Evolutionary conservation across 2,113 vertebrate genomes (phyloP), one percentile per base, ranked within the genome.

Genomic region (Scolopax mira): DNA sequence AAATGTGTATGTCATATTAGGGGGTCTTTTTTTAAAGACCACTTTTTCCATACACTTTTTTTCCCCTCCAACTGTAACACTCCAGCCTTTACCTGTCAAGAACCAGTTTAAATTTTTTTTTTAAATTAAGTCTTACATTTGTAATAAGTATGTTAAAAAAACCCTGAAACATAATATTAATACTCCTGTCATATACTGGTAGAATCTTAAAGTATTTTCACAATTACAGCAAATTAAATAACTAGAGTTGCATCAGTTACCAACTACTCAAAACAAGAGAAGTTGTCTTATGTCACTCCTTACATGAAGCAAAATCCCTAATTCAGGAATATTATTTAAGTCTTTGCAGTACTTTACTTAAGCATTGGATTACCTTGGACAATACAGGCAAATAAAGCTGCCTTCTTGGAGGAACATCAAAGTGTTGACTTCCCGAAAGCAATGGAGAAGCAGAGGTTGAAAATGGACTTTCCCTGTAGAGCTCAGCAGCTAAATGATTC

Each of bases 401-500:
- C 93, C 99, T 98, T 85, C 99, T 98, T 13, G 99, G 99, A 37
- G 99, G 99, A 86, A 99, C 99, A 88, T 99, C 99, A 15, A 99
- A 99, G 97, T 99, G 99, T 49, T 99, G 99, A 96, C 98, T 99
- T 89, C 99, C 99, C 6, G 99, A 99, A 17, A 99, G 98, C 94
- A 99, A 97, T 0, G 99, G 99, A 74, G 99, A 99, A 33, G 99
- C 98, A 28, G 99, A 99, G 11, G 99, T 99, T 72, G 99, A 99
- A 97, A 99, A 99, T 0, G 99, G 99, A 95, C 99, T 99, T 87
- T 99, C 99, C 96, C 99, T 98, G 94, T 99, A 99, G 6, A 99
- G 98, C 96, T 99, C 99, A 80, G 99, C 99, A 57, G 99, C 99
- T 96, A 99, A 97, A 87, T 99, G 99, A 98, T 99, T 99, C 99